Base-by-base conservation (phyloP, 2,113 vertebrate genomes). In the Silurus glanis region DNA sequence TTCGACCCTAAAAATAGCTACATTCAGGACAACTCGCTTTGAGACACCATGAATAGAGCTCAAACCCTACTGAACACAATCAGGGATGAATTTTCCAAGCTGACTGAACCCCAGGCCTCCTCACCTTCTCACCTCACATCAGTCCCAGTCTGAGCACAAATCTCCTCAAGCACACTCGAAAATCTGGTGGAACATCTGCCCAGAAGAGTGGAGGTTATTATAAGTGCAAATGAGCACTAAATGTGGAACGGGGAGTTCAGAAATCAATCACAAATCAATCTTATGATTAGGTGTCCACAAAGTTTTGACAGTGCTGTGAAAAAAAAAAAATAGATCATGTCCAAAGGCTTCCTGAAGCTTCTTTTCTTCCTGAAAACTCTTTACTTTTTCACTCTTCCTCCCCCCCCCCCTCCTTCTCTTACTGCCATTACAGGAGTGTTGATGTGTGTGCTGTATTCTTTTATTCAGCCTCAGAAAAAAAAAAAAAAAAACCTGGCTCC, bases 1-100 rank as follows among this genome's bases (percentile, higher is more conserved):
- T 95, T 93, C 92, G 92, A 92, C 90, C 84, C 95, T 95, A 96
- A 96, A 97, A 96, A 96, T 96, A 97, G 95, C 84, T 62, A 37
- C 55, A n/a, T 47, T 78, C 62, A 61, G 75, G 82, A 81, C 67
- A 82, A 58, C 64, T 69, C 53, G 80, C 56, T 25, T 61, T 5
- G 74, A 86, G 86, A 61, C 83, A 58, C 84, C 85, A 58, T 37
- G 37, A 37, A 37, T 37, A 37, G 37, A 37, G 37, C 37, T 37
- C 37, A 37, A 37, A 37, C 37, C 37, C 37, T 37, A 37, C 37
- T 37, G 37, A 37, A 37, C 37, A 37, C 37, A 2, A 2, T 37
- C 3, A 37, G 37, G 37, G 37, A 37, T 37, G 37, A 37, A 37
- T 37, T 37, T 37, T 37, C 37, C 37, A 37, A 37, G 37, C 37